Percentiles rank a stretch among this genome's conserved stretches.
Conservation (phyloP, 2,888 invertebrate species). For the Unio pictorum region DNA sequence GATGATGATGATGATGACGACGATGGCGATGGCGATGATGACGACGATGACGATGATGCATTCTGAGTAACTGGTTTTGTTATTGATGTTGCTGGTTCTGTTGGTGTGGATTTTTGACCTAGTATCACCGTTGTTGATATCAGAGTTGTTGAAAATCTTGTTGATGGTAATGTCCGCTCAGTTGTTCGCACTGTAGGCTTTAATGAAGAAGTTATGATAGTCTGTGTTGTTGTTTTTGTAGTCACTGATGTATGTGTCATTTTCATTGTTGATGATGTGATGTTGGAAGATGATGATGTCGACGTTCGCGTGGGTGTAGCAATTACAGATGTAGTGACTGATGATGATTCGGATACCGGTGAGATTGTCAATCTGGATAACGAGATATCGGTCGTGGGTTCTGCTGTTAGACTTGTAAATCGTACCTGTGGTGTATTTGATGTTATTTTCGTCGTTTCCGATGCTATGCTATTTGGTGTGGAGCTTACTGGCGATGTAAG, state of each 20-base stretch:
- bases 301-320: constrained; percentile 5
- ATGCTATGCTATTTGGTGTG: too few relatives aligned
- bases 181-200: too few relatives aligned
- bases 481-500: too few relatives aligned
- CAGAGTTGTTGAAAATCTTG: constrained; percentile 1
- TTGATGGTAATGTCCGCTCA: neutral
- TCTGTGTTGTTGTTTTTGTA: neutral
- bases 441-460: too few relatives aligned
- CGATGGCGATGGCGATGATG: too few relatives aligned
- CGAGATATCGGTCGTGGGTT: neutral
- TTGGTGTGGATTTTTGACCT: neutral
- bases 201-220: neutral
- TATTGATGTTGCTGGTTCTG: too few relatives aligned
- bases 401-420: neutral
- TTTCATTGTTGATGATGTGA: neutral
- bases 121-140: constrained; percentile 7
- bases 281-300: neutral
- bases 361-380: constrained; percentile 1
- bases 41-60: too few relatives aligned
- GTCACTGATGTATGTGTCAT: neutral
- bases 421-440: too few relatives aligned
- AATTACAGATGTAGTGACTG: constrained; percentile 4
- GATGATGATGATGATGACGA: too few relatives aligned
- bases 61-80: too few relatives aligned
- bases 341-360: constrained; percentile 8